Evolutionary conservation across 1,140 invertebrate species (phyloP).

Genomic region (Coenobita brevimanus): DNA sequence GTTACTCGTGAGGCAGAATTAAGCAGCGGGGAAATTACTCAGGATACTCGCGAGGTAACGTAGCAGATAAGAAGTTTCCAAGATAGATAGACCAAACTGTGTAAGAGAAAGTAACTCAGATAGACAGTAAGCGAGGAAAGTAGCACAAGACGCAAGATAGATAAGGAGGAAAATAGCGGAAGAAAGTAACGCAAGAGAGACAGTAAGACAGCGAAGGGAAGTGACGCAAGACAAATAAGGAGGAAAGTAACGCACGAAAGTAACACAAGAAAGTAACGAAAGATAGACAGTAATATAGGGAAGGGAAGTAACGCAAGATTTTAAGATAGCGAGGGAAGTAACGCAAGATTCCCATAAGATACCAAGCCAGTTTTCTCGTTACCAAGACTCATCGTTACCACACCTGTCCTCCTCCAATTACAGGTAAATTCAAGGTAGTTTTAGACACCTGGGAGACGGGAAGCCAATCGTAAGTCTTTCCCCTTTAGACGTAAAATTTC

Average conservation of each 20-base stretch:
- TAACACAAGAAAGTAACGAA: background rate
- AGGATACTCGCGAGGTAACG: no score
- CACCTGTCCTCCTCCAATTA: no score
- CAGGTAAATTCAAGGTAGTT: no score
- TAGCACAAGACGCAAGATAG: background rate
- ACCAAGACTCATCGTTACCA: no score
- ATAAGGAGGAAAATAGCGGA: background rate
- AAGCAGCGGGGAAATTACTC: no score
- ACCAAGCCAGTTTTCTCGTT: no score
- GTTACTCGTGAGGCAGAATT: no score
- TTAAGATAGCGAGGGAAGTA: background rate
- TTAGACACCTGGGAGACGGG: no score
- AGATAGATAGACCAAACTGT: no score
- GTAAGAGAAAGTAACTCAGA: background rate
- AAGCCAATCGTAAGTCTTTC: no score
- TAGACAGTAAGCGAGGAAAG: background rate
- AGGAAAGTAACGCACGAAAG: background rate
- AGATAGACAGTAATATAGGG: background rate
- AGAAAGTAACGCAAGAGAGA: background rate
- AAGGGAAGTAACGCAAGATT: background rate
- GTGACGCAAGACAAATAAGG: background rate
- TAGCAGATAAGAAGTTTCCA: no score
- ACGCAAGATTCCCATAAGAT: background rate
- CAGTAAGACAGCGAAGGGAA: background rate
- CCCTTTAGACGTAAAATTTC: no score